These are phyloP conservation scores for Drosophila neotestacea DNA, from an alignment of 2,888 invertebrate genomes.

Conservation along the genomic window DNA sequence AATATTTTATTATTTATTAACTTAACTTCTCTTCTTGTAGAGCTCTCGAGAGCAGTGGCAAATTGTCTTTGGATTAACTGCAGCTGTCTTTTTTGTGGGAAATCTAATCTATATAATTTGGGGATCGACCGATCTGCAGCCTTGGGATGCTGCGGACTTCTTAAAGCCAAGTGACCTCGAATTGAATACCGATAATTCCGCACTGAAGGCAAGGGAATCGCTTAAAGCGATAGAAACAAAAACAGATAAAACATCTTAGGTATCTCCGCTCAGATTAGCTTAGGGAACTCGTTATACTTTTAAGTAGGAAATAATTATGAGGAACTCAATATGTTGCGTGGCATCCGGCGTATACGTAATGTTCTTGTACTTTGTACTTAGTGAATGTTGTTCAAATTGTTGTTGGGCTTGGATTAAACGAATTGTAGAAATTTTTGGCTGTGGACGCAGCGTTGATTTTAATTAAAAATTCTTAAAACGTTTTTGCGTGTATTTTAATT, in stretches of 20 bases:
- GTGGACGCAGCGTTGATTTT: conserved; percentile 55
- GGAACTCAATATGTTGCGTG: conserved; percentile 24
- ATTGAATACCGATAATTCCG: background rate
- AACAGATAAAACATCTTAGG: background rate
- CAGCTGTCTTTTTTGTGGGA: conserved; percentile 89
- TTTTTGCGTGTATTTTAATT: conserved; percentile 74
- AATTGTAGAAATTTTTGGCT: conserved; percentile 45
- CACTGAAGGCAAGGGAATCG: background rate
- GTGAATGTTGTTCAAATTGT: conserved; percentile 32
- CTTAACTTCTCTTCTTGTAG: conserved; percentile 44
- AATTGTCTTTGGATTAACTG: conserved; percentile 89
- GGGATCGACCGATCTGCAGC: conserved; percentile 88
- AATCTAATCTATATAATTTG: conserved; percentile 90
- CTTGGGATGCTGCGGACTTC: conserved; percentile 87
- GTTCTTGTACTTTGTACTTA: conserved; percentile 5
- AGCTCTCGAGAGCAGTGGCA: conserved; percentile 88
- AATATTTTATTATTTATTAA: background rate
- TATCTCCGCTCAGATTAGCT: background rate
- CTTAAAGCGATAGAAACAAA: background rate
- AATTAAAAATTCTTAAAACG: conserved; percentile 78
- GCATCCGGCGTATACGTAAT: conserved; percentile 16
- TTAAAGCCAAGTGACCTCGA: conserved; percentile 35
- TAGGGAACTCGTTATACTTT: conserved; percentile 2
- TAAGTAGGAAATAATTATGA: conserved; percentile 20
- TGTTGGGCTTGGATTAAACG: conserved; percentile 64